Percentiles rank a stretch among this genome's conserved stretches.
phyloP scores from a whole-genome alignment of 2,797 vertebrate species.

The Scarus forsteni region DNA sequence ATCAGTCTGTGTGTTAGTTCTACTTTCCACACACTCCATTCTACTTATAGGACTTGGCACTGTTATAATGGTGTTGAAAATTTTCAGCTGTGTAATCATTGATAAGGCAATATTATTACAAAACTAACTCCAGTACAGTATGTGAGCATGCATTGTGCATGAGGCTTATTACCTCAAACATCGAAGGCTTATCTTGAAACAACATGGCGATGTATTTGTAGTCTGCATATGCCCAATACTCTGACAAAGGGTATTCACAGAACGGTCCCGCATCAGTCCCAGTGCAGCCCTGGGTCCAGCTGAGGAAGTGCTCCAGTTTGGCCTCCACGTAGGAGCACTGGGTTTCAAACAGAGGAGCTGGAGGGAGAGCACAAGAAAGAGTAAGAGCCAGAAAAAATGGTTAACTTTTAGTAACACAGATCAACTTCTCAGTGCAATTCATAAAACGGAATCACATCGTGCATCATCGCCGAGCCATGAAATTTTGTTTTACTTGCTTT shows the following conservation, averaged over 20 bases:
- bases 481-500: slow-evolving; percentile 35
- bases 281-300: slow-evolving; percentile 82
- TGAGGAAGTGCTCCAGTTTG: slow-evolving; percentile 88
- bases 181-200: slow-evolving; percentile 87
- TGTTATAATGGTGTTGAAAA: no score
- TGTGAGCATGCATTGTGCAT: neutral
- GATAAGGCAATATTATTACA: no score
- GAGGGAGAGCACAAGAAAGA: slow-evolving; percentile 1
- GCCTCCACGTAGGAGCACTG: slow-evolving; percentile 89
- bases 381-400: neutral
- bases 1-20: no score
- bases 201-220: slow-evolving; percentile 93
- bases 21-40: no score
- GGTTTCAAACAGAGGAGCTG: slow-evolving; percentile 94
- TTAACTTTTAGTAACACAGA: neutral
- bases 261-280: slow-evolving; percentile 83
- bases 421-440: slow-evolving; percentile 4
- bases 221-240: slow-evolving; percentile 97
- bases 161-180: slow-evolving; percentile 89
- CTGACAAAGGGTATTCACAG: slow-evolving; percentile 79
- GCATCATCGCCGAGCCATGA: slow-evolving; percentile 35
- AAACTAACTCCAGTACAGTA: neutral
- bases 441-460: slow-evolving; percentile 4
- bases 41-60: no score
- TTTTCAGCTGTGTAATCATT: no score